Base-by-base conservation (phyloP, 2,797 vertebrate genomes). In the Columba guinea region DNA sequence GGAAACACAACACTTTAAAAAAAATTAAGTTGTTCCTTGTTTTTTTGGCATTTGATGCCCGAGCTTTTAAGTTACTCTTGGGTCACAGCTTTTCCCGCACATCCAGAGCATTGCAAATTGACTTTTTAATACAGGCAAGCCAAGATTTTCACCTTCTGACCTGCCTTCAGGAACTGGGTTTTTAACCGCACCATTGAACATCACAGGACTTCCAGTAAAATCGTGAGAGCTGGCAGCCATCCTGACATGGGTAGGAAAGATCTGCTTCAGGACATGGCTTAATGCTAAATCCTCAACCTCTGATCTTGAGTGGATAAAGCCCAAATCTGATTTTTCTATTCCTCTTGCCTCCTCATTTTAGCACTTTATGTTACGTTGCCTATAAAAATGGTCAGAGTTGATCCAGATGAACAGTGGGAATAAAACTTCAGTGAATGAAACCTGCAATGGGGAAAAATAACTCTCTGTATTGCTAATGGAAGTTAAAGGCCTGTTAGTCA, bases 351-450 rank as follows among this genome's bases (percentile, higher is more conserved):
- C 44, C 28, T 32, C 20, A 8, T 90, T 94, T 92, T 91, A 95
- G 34, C n/a, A 32, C 48, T 77, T 91, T 75, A 85, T 55, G 64
- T 69, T 76, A 49, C 20, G 55, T 55, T 60, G 39, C 55, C 21
- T 92, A 46, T 49, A 93, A 64, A 96, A 94, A 26, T n/a, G n/a
- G 49, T 85, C 77, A 80, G 79, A 87, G 78, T 73, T 88, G 70
- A 81, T 48, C 62, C 46, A 77, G 46, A 34, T 55, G 74, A 92
- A 76, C 60, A 71, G 46, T 53, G 76, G 87, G 62, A 87, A 68
- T 60, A 91, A 90, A 16, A 22, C 30, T 27, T 37, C 73, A 53
- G 39, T 9, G 32, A 86, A 62, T 20, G 3, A 65, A 77, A 64
- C 20, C 5, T 68, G 17, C 7, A 37, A 16, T 5, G 6, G 58